phyloP scores from a whole-genome alignment of 2,113 vertebrate species.

The Dromiciops gliroides region DNA sequence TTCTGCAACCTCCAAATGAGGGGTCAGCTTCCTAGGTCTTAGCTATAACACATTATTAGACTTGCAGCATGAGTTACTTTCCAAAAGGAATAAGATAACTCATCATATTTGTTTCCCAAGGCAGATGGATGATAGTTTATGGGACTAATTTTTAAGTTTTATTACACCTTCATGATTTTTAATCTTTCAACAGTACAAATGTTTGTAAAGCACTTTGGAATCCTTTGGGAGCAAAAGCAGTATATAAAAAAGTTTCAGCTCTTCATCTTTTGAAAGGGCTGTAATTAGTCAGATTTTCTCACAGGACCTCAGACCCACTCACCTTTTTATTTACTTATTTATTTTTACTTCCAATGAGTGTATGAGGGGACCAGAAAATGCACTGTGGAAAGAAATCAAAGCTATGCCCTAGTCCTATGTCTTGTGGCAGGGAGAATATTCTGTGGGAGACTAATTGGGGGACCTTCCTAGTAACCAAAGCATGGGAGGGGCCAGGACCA shows the following conservation, averaged over 20 bases:
- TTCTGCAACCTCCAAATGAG: neutral
- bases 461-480: neutral
- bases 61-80: neutral
- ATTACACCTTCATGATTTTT: constrained; percentile 46
- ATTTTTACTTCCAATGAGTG: neutral
- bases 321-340: constrained; percentile 4
- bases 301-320: neutral
- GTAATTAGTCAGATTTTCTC: neutral
- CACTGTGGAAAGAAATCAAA: neutral
- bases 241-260: constrained; percentile 11
- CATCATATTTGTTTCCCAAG: constrained; percentile 24
- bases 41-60: neutral
- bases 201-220: constrained; percentile 27
- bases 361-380: neutral
- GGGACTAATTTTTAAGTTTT: constrained; percentile 19
- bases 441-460: neutral
- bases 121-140: neutral
- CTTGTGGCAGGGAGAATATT: neutral
- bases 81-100: constrained; percentile 8
- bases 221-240: neutral
- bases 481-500: neutral
- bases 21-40: neutral
- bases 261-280: constrained; percentile 41
- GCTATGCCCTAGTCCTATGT: neutral
- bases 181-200: neutral